Base-by-base conservation (phyloP, 1,140 invertebrate genomes). In the Neomicropteryx cornuta region DNA sequence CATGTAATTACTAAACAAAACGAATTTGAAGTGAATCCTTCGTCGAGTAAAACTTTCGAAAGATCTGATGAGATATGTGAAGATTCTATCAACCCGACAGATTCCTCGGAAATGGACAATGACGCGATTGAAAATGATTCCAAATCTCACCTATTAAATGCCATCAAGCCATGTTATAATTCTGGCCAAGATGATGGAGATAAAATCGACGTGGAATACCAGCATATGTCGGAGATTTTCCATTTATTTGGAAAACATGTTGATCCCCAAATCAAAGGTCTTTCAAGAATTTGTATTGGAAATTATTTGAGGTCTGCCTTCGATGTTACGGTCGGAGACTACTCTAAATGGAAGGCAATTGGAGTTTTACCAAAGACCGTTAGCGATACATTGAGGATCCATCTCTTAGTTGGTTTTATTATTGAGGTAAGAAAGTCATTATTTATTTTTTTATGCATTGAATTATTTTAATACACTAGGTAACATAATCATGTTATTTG, bases 191-290 rank as follows among this genome's bases (percentile, higher is more conserved):
- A 33, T 0, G 41, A 39, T 36, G 33, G 38, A 0, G 39, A 44
- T 2, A 49, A 44, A 17, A 41, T 32, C 23, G 55, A 58, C 33
- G 61, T 58, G 40, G 56, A 63, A 39, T 58, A 59, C 49, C 75
- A 78, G 54, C 62, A 70, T 44, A 70, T 90, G 32, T 68, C 66
- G 14, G 85, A 90, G 56, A 55, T 89, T 20, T 60, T 67, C 43
- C 34, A 81, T 18, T 58, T 83, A 13, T 83, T 81, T 54, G 70
- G 74, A 21, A 56, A 70, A 49, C 87, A 91, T 58, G 57, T 68
- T 24, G 88, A 93, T 65, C 89, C 87, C 0, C 85, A 92, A 52
- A 68, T 93, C 16, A 70, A 86, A 46, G 87, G 87, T 5, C 71
- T 80, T 40, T 67, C 79, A 4, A 72, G 80, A 30, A 60, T 77